phyloP scores from a whole-genome alignment of 1,140 invertebrate genomes.

The Drosophila asahinai region DNA sequence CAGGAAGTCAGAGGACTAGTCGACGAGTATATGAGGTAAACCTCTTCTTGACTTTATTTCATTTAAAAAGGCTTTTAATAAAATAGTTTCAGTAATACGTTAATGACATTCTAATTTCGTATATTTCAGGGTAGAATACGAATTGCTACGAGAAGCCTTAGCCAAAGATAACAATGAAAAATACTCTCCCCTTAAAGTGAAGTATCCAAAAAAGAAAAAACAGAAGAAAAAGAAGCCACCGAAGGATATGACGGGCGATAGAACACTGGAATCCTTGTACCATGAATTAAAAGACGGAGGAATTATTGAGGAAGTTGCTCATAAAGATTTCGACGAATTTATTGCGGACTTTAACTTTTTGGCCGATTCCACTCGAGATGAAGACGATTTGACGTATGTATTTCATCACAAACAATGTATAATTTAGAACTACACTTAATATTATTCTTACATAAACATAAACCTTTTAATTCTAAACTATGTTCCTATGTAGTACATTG shows the following conservation, averaged over 20 bases:
- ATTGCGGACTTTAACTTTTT: conserved; percentile 90
- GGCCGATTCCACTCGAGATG: conserved; percentile 86
- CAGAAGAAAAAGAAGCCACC: conserved; percentile 89
- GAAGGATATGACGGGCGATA: conserved; percentile 91
- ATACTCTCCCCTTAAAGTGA: conserved; percentile 74
- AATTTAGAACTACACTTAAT: neutral
- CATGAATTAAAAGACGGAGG: conserved; percentile 91
- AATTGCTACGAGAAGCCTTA: conserved; percentile 86
- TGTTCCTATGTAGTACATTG: conserved; percentile 86
- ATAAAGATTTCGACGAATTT: conserved; percentile 88
- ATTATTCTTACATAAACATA: no score
- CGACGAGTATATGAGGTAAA: conserved; percentile 87
- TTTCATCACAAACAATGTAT: neutral
- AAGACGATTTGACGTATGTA: conserved; percentile 69
- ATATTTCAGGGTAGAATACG: conserved; percentile 85
- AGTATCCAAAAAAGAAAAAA: conserved; percentile 76
- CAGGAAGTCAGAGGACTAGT: conserved; percentile 86
- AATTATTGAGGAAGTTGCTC: conserved; percentile 90
- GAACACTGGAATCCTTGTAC: conserved; percentile 90
- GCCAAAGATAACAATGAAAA: conserved; percentile 84
- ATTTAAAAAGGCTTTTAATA: neutral
- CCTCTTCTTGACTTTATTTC: no score
- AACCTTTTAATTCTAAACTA: no score
- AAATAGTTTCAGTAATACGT: neutral
- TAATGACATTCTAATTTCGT: neutral